These are phyloP conservation scores for Malthinus seriepunctatus DNA, from an alignment of 2,888 invertebrate species.

Conservation along the genomic window DNA sequence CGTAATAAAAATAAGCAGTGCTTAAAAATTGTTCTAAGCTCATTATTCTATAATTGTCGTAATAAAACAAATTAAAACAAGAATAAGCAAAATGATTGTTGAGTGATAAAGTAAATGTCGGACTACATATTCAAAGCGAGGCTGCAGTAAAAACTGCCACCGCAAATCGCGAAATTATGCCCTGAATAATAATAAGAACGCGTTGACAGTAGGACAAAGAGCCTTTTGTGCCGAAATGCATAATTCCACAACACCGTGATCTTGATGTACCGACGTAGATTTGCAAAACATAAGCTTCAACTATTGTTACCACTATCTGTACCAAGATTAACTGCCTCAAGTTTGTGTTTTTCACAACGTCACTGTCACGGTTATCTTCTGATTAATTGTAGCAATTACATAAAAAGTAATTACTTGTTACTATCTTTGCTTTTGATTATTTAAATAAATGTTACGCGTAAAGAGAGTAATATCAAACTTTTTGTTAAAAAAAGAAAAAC, in stretches of 20 bases:
- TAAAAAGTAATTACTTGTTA: neutral
- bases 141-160: constrained; percentile 40
- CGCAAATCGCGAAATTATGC: constrained; percentile 43
- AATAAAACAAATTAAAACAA: constrained; percentile 7
- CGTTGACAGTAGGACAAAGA: constrained; percentile 40
- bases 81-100: constrained; percentile 26
- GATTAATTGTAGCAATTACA: constrained; percentile 5
- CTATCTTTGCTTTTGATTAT: neutral
- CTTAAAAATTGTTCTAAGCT: too few species aligned
- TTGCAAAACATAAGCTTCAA: constrained; percentile 35
- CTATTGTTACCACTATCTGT: constrained; percentile 27
- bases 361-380: constrained; percentile 9
- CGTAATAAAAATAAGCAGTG: too few species aligned
- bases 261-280: constrained; percentile 35
- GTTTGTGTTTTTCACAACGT: constrained; percentile 11
- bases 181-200: constrained; percentile 37
- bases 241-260: constrained; percentile 31
- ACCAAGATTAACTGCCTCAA: constrained; percentile 20
- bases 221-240: constrained; percentile 38
- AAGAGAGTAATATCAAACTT: neutral
- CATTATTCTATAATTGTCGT: too few species aligned
- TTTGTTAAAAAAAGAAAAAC: neutral
- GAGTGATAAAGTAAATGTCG: constrained; percentile 34
- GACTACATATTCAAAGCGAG: constrained; percentile 31
- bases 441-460: neutral